Base-by-base conservation (phyloP, 1,140 invertebrate species). In the Cherax quadricarinatus region DNA sequence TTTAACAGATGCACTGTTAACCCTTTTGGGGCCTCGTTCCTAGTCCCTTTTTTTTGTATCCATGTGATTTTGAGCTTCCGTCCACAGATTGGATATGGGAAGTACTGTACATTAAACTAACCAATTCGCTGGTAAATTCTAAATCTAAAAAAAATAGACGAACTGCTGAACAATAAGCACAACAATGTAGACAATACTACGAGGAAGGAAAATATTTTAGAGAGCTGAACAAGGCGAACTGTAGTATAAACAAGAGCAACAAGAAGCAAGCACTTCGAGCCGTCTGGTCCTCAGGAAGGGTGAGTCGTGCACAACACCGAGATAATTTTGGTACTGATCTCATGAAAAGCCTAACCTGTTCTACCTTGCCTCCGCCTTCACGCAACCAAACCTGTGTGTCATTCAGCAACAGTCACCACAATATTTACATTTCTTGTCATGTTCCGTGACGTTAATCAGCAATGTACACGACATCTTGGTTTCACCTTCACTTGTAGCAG, bases 241-340 rank as follows among this genome's bases (percentile, higher is more conserved):
- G 6, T n/a, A 30, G 24, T n/a, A 30, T 4, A n/a, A 75, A 7
- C 70, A 75, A 7, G n/a, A 75, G 24, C 70, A 75, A 75, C 70
- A 75, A 30, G n/a, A 75, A 24, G 70, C 30, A 30, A 75, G 6
- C n/a, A 75, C n/a, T 6, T 0, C 24, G 24, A n/a, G n/a, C 70
- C 21, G n/a, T 75, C 0, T 75, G 16, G 70, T 21, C 70, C 30
- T 3, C 70, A 9, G 6, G 70, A 75, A 16, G 70, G 70, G 70
- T n/a, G 70, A 75, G 70, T 75, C 70, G 30, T 75, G 70, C 70
- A 75, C 70, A n/a, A 75, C 5, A 3, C 70, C n/a, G 7, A n/a
- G 70, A 75, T 75, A 75, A 75, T 75, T 75, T 75, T 75, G 70
- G 70, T 75, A 75, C 70, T 75, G 70, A 75, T 30, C n/a, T 75